Base-by-base conservation (phyloP, 2,888 invertebrate genomes). In the Drosophila antonietae region DNA sequence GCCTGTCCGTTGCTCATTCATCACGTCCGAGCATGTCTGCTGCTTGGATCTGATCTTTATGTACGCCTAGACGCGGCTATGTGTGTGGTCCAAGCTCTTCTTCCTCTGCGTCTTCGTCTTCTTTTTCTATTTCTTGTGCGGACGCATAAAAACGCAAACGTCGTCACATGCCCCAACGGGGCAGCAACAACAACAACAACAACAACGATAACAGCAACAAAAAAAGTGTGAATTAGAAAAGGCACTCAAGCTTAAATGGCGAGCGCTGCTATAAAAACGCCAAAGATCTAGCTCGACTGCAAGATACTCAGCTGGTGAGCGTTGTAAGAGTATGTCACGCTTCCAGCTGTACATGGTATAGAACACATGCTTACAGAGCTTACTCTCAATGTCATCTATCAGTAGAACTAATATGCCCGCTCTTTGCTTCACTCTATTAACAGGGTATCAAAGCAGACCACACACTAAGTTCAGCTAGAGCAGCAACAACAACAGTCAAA, bases 211-310 rank as follows among this genome's bases (percentile, higher is more conserved):
- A 41, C 39, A n/a, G n/a, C 41, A 15, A 39, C 53, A 51, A 55
- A 83, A 86, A 83, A 88, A 86, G 85, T 86, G 85, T 88, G 85
- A 86, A 86, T 86, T 86, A 81, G 88, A 88, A 83, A 86, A 86
- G 79, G 85, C 88, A 88, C 85, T 86, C 85, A 88, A 78, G 85
- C 88, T 75, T 88, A 86, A 86, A 86, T 86, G 81, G 78, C 70
- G 64, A 68, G 66, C 74, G 62, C 62, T 74, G 82, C 82, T 82
- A 74, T 73, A 80, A 33, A 33, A 33, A 28, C 66, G 60, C 37
- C 20, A 9, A 20, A 7, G 5, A 15, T 2, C 7, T 1, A 10
- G 12, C 33, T 10, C 57, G 44, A 57, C 44, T 57, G 33, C 20
- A 8, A 4, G 10, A 44, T 53, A 53, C 18, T n/a, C 57, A 1